Evolutionary conservation across 2,113 vertebrate species (phyloP), one percentile per base, ranked within the genome.

Genomic region (Heterotilapia buettikoferi): DNA sequence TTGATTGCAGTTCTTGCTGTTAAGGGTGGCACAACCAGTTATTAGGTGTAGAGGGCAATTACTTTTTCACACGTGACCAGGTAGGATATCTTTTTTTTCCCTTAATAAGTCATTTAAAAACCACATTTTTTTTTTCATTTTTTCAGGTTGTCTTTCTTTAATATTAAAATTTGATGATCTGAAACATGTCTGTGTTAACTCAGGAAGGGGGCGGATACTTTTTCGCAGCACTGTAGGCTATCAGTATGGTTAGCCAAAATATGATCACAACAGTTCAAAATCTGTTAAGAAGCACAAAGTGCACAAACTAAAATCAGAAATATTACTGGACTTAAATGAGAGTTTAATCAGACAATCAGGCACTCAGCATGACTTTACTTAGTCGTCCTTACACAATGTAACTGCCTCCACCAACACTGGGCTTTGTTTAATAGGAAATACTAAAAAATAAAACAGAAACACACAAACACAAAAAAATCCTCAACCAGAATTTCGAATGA

Each of bases 161-260:
- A 36, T 63, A 0, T 63, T 63, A 36, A 63, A 36, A 63, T 63
- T 63, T 63, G 59, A 36, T 12, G 3, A 63, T 63, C 59, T n/a
- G 31, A 63, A 63, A 36, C 31, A 63, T 63, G 29, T 10, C 14
- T 33, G 29, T 33, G 59, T 19, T 19, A 36, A 63, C 9, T 63
- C 59, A 63, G 59, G 31, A 63, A 63, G 0, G 0, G 16, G 18
- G 31, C 0, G 3, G 18, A 63, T 63, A 63, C 31, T 36, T 29
- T 29, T 59, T 0, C 9, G 1, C 26, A 33, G 8, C 31, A 63
- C 59, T 1, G 0, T 63, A 63, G 61, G 59, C 0, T 63, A 33
- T 33, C 59, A 2, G 33, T 38, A 66, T 13, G 31, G 33, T 66
- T 0, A 66, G 33, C 18, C 18, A n/a, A 66, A 68, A 68, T 38